phyloP scores from a whole-genome alignment of 2,113 vertebrate species.

The Microcebus tavaratra region DNA sequence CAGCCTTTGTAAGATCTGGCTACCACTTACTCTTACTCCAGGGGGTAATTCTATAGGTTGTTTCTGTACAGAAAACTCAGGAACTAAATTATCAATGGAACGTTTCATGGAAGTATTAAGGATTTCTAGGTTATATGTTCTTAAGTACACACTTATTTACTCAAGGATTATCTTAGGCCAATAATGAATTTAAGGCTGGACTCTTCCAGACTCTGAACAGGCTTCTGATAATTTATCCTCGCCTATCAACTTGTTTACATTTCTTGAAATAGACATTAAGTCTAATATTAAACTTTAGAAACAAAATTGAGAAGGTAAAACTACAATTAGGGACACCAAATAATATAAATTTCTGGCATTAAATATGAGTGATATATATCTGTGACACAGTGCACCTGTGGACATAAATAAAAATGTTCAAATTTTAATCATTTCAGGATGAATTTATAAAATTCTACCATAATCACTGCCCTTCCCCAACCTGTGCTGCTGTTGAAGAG shows the following conservation, averaged over 20 bases:
- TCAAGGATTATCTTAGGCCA: slow-evolving; percentile 17
- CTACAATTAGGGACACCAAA: slow-evolving; percentile 11
- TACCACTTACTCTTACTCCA: neutral
- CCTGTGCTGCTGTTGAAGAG: neutral
- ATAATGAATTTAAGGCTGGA: neutral
- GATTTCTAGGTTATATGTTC: neutral
- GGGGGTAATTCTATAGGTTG: neutral
- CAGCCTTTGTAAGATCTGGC: neutral
- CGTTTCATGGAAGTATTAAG: neutral
- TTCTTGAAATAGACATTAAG: slow-evolving; percentile 46
- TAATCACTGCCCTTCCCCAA: neutral
- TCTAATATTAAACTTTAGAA: slow-evolving; percentile 29
- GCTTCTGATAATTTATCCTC: neutral
- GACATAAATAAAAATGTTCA: slow-evolving; percentile 17
- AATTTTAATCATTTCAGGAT: neutral
- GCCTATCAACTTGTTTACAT: neutral
- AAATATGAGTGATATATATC: slow-evolving; percentile 18
- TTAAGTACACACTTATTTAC: neutral
- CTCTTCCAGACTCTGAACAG: neutral
- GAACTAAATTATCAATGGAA: slow-evolving; percentile 26
- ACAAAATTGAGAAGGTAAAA: slow-evolving; percentile 44
- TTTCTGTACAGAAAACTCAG: neutral
- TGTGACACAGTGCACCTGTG: neutral
- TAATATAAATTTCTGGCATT: neutral
- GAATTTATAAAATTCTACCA: neutral